Evolutionary conservation across 2,888 invertebrate genomes (phyloP).

Genomic region (Hololepta plana): DNA sequence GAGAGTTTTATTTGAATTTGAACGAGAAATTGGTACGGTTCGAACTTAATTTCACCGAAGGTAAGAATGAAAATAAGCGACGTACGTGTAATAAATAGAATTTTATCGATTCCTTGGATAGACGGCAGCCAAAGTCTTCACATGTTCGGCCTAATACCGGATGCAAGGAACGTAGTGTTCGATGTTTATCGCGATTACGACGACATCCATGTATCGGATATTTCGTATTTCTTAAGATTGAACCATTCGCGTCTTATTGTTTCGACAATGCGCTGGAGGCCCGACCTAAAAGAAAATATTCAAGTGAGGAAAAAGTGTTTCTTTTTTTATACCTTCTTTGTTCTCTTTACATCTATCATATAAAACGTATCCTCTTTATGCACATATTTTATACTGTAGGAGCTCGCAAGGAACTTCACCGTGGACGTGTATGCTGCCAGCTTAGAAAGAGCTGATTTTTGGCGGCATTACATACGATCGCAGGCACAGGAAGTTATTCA

Average conservation of each 20-base stretch:
- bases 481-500: conserved; percentile 49
- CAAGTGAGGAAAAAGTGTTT: too few species aligned
- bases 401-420: too few species aligned
- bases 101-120: conserved; percentile 16
- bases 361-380: too few species aligned
- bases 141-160: conserved; percentile 58
- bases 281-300: conserved; percentile 46
- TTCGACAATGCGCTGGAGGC: conserved; percentile 64
- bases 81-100: conserved; percentile 7
- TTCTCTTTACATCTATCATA: too few species aligned
- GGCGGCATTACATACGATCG: conserved; percentile 46
- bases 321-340: too few species aligned
- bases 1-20: conserved; percentile 38
- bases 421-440: conserved; percentile 31
- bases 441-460: conserved; percentile 38
- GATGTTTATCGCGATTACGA: conserved; percentile 71
- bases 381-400: too few species aligned
- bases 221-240: conserved; percentile 59
- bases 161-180: conserved; percentile 55
- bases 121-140: conserved; percentile 48
- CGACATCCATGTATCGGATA: conserved; percentile 57
- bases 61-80: conserved; percentile 25
- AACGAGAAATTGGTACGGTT: conserved; percentile 38
- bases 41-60: conserved; percentile 49
- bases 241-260: conserved; percentile 72